A percentile compares a stretch with the other conserved stretches of the same genome.
Conservation (phyloP, 1,140 invertebrate genomes). For the Camponotus vicinus region DNA sequence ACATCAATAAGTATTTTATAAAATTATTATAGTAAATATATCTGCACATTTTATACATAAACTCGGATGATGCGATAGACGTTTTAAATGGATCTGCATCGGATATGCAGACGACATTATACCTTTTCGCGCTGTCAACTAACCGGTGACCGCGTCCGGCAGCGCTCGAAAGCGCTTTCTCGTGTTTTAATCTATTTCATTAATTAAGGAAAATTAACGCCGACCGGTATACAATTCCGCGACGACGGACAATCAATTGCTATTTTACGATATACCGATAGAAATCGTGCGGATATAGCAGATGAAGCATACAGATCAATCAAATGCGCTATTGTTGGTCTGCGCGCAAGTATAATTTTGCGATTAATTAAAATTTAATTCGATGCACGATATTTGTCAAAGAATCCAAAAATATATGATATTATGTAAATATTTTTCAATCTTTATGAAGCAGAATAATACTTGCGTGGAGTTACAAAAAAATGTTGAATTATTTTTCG, state of each 20-base stretch:
- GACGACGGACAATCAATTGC: constrained; percentile 48
- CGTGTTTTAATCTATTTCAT: constrained; percentile 55
- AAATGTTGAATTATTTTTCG: too few relatives aligned
- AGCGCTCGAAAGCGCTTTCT: constrained; percentile 34
- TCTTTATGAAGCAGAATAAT: too few relatives aligned
- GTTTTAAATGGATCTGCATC: constrained; percentile 46
- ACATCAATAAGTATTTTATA: constrained; percentile 44
- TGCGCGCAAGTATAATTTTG: constrained; percentile 1
- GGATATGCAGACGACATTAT: constrained; percentile 41
- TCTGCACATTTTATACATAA: neutral
- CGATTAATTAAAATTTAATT: constrained; percentile 24
- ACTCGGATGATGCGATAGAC: neutral
- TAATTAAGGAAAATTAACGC: constrained; percentile 39
- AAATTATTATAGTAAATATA: neutral
- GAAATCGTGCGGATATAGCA: neutral
- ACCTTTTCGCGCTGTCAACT: constrained; percentile 52
- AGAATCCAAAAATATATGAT: neutral
- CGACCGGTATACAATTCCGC: constrained; percentile 6
- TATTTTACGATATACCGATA: constrained; percentile 36
- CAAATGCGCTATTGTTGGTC: constrained; percentile 31
- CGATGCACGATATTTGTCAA: neutral
- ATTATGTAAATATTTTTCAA: too few relatives aligned
- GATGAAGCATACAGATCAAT: constrained; percentile 1
- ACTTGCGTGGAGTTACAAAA: too few relatives aligned
- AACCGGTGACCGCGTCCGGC: constrained; percentile 18